Evolutionary conservation across 2,797 vertebrate genomes (phyloP), one percentile per base, ranked within the genome.

Genomic region (Hoplostethus mediterraneus): DNA sequence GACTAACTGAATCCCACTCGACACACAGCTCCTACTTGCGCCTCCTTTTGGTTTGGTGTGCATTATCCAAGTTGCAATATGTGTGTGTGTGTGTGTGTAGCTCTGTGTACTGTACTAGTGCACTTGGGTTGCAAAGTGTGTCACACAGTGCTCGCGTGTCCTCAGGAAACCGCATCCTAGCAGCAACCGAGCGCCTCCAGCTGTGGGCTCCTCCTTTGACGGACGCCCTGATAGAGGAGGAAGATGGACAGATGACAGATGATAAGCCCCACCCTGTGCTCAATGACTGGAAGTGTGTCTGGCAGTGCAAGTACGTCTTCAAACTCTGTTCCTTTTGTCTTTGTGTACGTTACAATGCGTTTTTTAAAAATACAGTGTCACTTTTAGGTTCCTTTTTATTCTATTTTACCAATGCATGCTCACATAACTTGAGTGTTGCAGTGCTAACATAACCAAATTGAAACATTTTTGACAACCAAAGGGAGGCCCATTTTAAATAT

Each of bases 201-300:
- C 90, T 99, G 86, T 99, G 98, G 98, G 97, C 97, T 58, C 98
- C 97, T 73, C 98, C 98, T 0, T 90, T 92, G 79, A 82, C 87
- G 79, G 96, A 97, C 80, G 88, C 94, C 72, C 92, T 97, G 49
- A 96, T 98, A 88, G 98, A 99, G 86, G 97, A 97, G 69, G 93
- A 93, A 78, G 96, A 95, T 54, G 88, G 77, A 67, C 94, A 94
- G 87, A 72, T 87, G 67, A 94, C 80, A 28, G 96, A 97, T 45
- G 96, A 96, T 90, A 96, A 95, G 93, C 88, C 93, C 74, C 95
- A 93, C 67, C 97, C 95, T 0, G 84, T 96, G 88, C 94, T 99
- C 79, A 99, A 93, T 85, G 97, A 99, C 90, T 99, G 98, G 98
- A 99, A 96, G 81, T 99, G 98, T 86, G 81, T 98, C 88, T 99